These are phyloP conservation scores for Colinus virginianus DNA, from an alignment of 2,113 vertebrate genomes.

Conservation along the genomic window DNA sequence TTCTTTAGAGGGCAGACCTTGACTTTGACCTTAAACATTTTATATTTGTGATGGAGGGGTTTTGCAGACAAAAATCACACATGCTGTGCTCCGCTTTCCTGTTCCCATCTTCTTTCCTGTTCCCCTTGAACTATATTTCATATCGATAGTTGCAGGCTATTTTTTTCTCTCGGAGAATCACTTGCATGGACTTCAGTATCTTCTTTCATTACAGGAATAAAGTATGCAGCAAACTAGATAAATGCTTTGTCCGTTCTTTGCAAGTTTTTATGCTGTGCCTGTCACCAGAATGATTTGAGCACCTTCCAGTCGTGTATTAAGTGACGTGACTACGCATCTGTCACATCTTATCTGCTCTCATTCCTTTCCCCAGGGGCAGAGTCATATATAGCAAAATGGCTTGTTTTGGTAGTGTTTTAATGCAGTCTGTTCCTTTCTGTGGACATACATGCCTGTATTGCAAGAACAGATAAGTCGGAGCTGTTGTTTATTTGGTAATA, in stretches of 20 bases:
- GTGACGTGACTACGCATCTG: conserved; percentile 70
- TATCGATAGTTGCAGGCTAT: conserved; percentile 9
- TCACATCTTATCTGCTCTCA: conserved; percentile 66
- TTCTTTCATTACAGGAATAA: conserved; percentile 16
- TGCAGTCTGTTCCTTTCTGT: conserved; percentile 57
- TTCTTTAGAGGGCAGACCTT: background rate
- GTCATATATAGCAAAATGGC: conserved; percentile 36
- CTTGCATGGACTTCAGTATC: conserved; percentile 20
- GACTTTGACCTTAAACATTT: background rate
- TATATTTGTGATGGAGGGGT: background rate
- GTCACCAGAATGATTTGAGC: conserved; percentile 58
- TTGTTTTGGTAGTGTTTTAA: conserved; percentile 66
- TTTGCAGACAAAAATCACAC: background rate
- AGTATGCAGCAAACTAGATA: conserved; percentile 1
- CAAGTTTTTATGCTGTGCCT: conserved; percentile 39
- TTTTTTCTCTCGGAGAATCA: background rate
- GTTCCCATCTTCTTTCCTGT: background rate
- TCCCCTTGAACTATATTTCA: background rate
- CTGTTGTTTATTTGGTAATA: conserved; percentile 25
- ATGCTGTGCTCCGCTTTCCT: background rate
- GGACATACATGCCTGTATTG: background rate
- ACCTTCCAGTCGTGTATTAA: conserved; percentile 69
- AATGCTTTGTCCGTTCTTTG: conserved; percentile 43
- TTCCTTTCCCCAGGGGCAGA: conserved; percentile 55
- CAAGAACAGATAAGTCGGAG: conserved; percentile 5